Conservation (phyloP, 1,140 invertebrate genomes). For the Hetaerina americana region DNA sequence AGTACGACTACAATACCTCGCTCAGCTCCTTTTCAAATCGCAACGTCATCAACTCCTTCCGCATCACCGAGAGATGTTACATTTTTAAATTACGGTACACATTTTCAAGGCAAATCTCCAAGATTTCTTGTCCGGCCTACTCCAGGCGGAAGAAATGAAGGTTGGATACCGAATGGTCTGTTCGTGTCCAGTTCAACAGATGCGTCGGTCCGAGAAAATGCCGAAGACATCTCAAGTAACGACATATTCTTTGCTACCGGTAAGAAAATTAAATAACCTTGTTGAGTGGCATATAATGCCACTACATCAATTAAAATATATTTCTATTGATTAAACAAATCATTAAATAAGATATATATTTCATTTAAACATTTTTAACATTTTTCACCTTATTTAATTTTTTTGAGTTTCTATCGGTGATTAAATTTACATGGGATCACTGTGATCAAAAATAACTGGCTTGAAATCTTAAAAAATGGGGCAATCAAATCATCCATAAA, state of each 20-base stretch:
- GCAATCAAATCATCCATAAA: too few relatives aligned
- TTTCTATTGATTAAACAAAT: background rate
- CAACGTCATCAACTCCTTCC: conserved; percentile 20
- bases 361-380: background rate
- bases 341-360: background rate
- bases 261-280: background rate
- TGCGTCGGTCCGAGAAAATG: background rate
- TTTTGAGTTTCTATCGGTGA: too few relatives aligned
- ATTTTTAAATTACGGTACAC: too few relatives aligned
- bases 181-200: background rate
- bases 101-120: conserved; percentile 32
- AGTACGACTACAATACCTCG: conserved; percentile 43
- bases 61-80: conserved; percentile 29
- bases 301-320: too few relatives aligned
- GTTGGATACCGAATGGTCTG: conserved; percentile 2
- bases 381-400: too few relatives aligned
- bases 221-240: background rate
- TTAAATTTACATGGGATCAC: too few relatives aligned
- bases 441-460: too few relatives aligned
- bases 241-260: background rate
- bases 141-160: conserved; percentile 29
- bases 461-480: too few relatives aligned
- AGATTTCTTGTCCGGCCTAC: conserved; percentile 43
- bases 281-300: background rate
- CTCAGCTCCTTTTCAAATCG: conserved; percentile 33